Evolutionary conservation across 2,888 invertebrate genomes (phyloP).

Genomic region (Cacoxenus indagator): DNA sequence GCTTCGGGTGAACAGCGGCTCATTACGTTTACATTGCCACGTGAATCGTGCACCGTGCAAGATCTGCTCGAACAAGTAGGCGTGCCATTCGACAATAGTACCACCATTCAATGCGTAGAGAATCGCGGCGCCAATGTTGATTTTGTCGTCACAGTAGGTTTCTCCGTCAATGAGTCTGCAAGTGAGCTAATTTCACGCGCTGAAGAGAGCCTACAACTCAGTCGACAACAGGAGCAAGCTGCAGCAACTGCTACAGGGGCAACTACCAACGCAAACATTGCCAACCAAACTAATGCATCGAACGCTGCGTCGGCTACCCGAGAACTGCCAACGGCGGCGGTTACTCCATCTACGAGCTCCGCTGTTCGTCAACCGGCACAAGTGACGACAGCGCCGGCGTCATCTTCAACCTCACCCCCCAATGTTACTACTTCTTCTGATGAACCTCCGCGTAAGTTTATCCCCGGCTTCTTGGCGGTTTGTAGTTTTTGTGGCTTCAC

Average conservation of each 20-base stretch:
- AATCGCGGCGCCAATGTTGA: constrained; percentile 83
- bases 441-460: constrained; percentile 76
- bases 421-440: constrained; percentile 55
- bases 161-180: constrained; percentile 68
- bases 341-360: constrained; percentile 19
- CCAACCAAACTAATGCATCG: constrained; percentile 28
- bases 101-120: constrained; percentile 81
- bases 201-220: constrained; percentile 68
- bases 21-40: constrained; percentile 85
- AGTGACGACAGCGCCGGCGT: constrained; percentile 46
- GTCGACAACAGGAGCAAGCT: constrained; percentile 61
- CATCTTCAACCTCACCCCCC: constrained; percentile 22
- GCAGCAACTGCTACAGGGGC: constrained; percentile 39
- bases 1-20: constrained; percentile 84
- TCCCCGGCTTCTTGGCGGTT: constrained; percentile 82
- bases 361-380: background rate
- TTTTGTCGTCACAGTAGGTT: constrained; percentile 82
- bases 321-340: constrained; percentile 29
- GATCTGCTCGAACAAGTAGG: constrained; percentile 84
- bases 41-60: constrained; percentile 85
- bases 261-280: constrained; percentile 11
- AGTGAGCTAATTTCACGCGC: constrained; percentile 70
- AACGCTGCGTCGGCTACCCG: constrained; percentile 39
- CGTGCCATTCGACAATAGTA: constrained; percentile 79
- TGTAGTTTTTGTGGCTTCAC: constrained; percentile 86